These are phyloP conservation scores for Rhizomys pruinosus DNA, from an alignment of 2,113 vertebrate genomes.

Conservation along the genomic window DNA sequence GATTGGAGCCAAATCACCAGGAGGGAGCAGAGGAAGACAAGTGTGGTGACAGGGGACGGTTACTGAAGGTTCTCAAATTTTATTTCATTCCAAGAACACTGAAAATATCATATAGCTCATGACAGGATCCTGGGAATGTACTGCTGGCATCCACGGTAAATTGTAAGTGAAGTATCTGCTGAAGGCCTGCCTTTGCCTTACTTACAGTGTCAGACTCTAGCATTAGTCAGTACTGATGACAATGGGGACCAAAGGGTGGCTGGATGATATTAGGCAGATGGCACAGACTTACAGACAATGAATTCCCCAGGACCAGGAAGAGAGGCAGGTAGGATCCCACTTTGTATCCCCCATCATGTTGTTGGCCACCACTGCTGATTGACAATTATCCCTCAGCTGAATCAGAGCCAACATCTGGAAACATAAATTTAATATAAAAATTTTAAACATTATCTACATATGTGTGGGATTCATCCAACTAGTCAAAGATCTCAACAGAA, in stretches of 20 bases:
- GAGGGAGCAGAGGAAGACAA: background rate
- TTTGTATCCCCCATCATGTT: rapidly evolving
- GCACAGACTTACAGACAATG: background rate
- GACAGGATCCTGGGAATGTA: background rate
- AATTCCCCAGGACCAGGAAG: background rate
- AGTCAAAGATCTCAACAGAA: background rate
- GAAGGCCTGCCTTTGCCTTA: background rate
- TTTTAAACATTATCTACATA: background rate
- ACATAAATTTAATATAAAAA: background rate
- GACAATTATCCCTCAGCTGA: background rate
- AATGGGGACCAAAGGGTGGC: background rate
- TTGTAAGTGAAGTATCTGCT: background rate
- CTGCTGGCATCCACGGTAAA: background rate
- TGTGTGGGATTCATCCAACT: background rate
- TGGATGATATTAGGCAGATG: background rate
- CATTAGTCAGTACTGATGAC: background rate
- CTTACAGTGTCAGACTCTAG: background rate
- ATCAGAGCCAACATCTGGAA: background rate
- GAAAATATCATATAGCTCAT: background rate
- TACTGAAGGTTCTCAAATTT: background rate
- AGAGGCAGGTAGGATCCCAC: background rate
- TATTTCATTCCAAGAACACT: background rate
- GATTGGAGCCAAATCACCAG: background rate
- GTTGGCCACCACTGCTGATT: background rate
- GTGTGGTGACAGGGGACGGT: background rate